phyloP scores from a whole-genome alignment of 2,797 vertebrate genomes.

The Limnodromus scolopaceus region DNA sequence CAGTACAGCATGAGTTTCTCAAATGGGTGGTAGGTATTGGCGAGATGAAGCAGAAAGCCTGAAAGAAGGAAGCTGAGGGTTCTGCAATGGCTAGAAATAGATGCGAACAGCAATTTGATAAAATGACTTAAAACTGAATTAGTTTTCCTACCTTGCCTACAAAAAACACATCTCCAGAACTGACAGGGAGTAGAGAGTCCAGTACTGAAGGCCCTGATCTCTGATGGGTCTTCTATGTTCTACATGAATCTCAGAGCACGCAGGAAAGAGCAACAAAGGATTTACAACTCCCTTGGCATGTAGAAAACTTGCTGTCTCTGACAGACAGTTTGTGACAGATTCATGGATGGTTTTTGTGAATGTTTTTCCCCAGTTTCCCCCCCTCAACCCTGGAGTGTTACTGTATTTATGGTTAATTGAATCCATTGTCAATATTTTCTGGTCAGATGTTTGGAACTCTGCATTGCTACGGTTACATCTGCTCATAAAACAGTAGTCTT shows the following conservation, averaged over 20 bases:
- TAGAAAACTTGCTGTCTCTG: neutral
- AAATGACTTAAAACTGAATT: neutral
- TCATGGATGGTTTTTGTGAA: neutral
- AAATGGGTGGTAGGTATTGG: neutral
- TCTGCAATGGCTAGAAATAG: neutral
- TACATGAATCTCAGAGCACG: neutral
- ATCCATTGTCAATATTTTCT: neutral
- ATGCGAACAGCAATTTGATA: neutral
- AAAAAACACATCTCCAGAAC: neutral
- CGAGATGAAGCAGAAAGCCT: neutral
- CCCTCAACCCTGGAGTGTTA: neutral
- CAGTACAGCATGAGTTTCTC: neutral
- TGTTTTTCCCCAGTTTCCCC: neutral
- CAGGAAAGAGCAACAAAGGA: neutral
- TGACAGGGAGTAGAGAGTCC: neutral
- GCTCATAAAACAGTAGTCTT: neutral
- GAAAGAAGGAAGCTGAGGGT: neutral
- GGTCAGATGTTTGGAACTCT: neutral
- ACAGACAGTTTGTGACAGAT: neutral
- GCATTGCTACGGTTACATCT: neutral
- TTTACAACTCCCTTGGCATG: neutral
- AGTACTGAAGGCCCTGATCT: neutral
- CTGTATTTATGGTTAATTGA: neutral
- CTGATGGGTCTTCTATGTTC: neutral
- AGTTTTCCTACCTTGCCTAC: neutral